Base-by-base conservation (phyloP, 2,888 invertebrate genomes). In the Leucophora obtusa region DNA sequence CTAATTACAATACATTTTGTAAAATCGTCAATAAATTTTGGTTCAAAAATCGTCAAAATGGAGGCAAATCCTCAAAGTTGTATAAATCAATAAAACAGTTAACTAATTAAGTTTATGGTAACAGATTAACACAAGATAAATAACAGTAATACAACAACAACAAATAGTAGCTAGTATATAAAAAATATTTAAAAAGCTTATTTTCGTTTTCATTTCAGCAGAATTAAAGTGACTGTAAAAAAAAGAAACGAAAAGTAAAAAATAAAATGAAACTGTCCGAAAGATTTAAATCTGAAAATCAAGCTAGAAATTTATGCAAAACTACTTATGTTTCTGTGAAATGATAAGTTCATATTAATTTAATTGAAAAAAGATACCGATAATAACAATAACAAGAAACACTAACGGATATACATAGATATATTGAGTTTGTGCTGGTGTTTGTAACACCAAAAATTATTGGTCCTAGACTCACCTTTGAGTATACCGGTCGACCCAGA, bases 201-300 rank as follows among this genome's bases (percentile, higher is more conserved):
- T 47, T 68, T 68, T 68, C 58, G 68, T 8, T 68, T 68, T 68
- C 68, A 68, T 68, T 58, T 47, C 47, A 47, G 28, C 17, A 11
- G n/a, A 53, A 54, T 38, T 43, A n/a, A 35, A 24, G n/a, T 21
- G 24, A n/a, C n/a, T 6, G 38, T 14, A 33, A 28, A 47, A 56
- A 24, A 56, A 54, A 43, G 15, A 18, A 38, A 33, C 11, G 15
- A 9, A 56, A 56, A 58, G 43, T 43, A 43, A 43, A 43, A 62
- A 62, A 43, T 21, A 21, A 43, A 60, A 60, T 14, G 43, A 18
- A 38, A 43, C 60, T 60, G 15, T 33, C 21, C 15, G 17, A 17
- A 11, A 11, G 43, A 38, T 8, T 4, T 38, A 14, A 35, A 38
- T 62, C 8, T 24, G 9, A 21, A 50, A 10, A 62, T 28, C 24